Conservation (phyloP, 2,888 invertebrate species). For the Zele albiditarsus region DNA sequence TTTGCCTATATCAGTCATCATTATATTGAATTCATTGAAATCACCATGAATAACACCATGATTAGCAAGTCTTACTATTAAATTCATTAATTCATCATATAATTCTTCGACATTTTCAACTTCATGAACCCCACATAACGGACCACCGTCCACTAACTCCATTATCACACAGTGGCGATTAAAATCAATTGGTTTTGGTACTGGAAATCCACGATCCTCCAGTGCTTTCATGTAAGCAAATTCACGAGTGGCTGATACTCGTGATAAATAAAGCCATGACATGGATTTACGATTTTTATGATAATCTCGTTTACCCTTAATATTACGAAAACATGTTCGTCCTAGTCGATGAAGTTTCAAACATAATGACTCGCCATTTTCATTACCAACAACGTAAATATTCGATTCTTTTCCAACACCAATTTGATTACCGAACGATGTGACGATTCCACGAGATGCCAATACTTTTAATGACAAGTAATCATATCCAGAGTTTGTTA, state of each 20-base stretch:
- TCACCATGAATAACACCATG: constrained; percentile 99
- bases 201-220: constrained; percentile 91
- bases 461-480: constrained; percentile 94
- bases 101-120: constrained; percentile 82
- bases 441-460: constrained; percentile 83
- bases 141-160: constrained; percentile 90
- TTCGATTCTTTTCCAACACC: constrained; percentile 99
- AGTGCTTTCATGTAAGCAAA: constrained; percentile 98
- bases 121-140: constrained; percentile 80
- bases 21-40: constrained; percentile 99
- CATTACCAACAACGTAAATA: constrained; percentile 91
- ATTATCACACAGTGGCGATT: constrained; percentile 97
- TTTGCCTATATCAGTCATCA: constrained; percentile 86
- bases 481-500: constrained; percentile 97
- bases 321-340: constrained; percentile 94
- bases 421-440: constrained; percentile 97
- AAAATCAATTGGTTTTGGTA: constrained; percentile 94
- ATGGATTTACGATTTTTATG: constrained; percentile 91
- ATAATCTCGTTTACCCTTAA: constrained; percentile 97
- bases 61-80: constrained; percentile 92
- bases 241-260: constrained; percentile 97
- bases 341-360: constrained; percentile 95
- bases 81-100: constrained; percentile 95
- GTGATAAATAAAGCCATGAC: constrained; percentile 97
- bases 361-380: constrained; percentile 86